Evolutionary conservation across 2,113 vertebrate genomes (phyloP).

Genomic region (Nymphicus hollandicus): DNA sequence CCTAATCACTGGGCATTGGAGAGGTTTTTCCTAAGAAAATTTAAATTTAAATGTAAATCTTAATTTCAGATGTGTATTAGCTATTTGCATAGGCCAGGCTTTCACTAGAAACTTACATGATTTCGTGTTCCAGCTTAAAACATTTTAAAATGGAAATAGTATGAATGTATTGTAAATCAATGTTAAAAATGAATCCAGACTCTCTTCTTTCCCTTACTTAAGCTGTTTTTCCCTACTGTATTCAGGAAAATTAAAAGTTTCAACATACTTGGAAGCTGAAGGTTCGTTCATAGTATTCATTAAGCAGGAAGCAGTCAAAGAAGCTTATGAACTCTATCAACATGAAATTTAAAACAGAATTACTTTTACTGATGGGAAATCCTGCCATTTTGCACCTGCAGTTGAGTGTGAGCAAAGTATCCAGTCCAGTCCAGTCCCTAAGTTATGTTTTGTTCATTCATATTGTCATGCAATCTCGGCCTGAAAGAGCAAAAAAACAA

Average conservation of each 20-base stretch:
- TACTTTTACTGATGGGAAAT: not conserved
- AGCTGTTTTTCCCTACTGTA: not conserved
- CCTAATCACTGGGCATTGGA: not conserved
- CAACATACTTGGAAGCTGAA: not conserved
- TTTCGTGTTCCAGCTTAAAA: not conserved
- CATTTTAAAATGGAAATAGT: not conserved
- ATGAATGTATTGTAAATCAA: not conserved
- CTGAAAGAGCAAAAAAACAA: not conserved
- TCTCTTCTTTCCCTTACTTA: not conserved
- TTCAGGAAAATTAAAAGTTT: not conserved
- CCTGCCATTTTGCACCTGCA: not conserved
- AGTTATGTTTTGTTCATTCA: not conserved
- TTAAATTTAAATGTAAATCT: not conserved
- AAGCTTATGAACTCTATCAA: not conserved
- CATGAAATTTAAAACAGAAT: not conserved
- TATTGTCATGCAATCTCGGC: not conserved
- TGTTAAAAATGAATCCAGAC: not conserved
- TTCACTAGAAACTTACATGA: not conserved
- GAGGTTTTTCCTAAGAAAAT: not conserved
- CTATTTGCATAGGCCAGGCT: not conserved
- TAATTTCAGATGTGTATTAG: not conserved
- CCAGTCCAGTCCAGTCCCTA: not conserved
- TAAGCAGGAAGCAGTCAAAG: not conserved
- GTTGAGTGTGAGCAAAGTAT: not conserved
- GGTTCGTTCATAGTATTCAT: not conserved